Evolutionary conservation across 2,888 invertebrate genomes (phyloP), one percentile per base, ranked within the genome.

Genomic region (Palloptera scutellata): DNA sequence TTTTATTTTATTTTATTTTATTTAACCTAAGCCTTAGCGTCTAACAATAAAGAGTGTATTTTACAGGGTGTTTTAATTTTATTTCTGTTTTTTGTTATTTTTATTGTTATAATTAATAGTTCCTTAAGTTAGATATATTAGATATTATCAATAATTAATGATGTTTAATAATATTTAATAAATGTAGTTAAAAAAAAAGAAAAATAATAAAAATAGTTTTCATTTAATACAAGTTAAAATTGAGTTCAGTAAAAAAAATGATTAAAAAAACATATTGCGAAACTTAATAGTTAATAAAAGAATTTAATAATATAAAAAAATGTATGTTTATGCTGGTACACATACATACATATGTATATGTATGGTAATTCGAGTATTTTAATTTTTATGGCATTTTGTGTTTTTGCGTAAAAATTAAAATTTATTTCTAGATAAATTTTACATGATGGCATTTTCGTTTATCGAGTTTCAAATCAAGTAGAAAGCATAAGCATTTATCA

Each of bases 1-100:
- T 19, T 17, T 64, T 51, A 55, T 51, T 61, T 17, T 70, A 41
- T 61, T 54, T 66, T 58, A 61, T n/a, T 42, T 64, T 51, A 66
- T 74, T 76, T 78, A 67, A 71, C 79, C 79, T 79, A 68, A 64
- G 64, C 75, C 64, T 76, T 77, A 77, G 69, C 74, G 71, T 72
- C 72, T 74, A 75, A 52, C 53, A 59, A 41, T 59, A 40, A 70
- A 65, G 61, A 68, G 66, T 62, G 48, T 78, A 77, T 79, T 78
- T 76, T 78, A 78, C 78, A 78, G 63, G 69, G 78, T 79, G 74
- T 75, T 64, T 58, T 59, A 30, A 30, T 30, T 30, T 30, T 30
- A 30, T 2, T 30, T 30, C 2, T 30, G 6, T 30, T 61, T 51
- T 61, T 51, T 70, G 19, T 66, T 66, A 43, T 60, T 61, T 63